Evolutionary conservation across 2,797 vertebrate genomes (phyloP).

Genomic region (Chromobotia macracanthus): DNA sequence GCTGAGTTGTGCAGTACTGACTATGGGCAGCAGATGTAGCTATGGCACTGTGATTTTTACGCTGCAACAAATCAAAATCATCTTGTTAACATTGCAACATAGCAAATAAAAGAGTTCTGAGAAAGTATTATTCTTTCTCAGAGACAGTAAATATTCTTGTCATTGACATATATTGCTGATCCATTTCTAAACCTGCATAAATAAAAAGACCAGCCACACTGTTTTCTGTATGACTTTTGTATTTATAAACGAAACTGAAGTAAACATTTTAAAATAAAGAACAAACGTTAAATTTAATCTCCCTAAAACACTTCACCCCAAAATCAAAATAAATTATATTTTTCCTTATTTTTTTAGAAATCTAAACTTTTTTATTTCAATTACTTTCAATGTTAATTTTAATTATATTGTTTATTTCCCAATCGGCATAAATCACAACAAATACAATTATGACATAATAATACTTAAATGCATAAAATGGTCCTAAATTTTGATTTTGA

Average conservation of each 20-base stretch:
- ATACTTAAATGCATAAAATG: no score
- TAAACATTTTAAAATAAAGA: background rate
- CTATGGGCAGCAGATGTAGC: slow-evolving; percentile 53
- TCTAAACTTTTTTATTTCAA: no score
- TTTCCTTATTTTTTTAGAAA: no score
- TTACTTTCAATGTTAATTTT: no score
- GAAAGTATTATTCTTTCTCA: no score
- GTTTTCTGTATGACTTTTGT: background rate
- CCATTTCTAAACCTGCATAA: background rate
- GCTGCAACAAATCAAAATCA: background rate
- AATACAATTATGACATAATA: no score
- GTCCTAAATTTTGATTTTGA: background rate
- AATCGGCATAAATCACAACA: no score
- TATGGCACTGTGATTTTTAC: slow-evolving; percentile 4
- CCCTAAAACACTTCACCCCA: background rate
- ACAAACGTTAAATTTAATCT: background rate
- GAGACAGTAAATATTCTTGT: background rate
- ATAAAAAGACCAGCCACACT: background rate
- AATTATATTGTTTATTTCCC: no score
- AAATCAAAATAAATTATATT: background rate
- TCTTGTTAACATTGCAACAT: background rate
- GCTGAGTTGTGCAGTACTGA: slow-evolving; percentile 48
- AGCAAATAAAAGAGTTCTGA: background rate
- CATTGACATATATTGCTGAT: background rate
- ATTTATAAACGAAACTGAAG: background rate